A percentile compares a stretch with the other conserved stretches of the same genome.
Evolutionary conservation across 1,140 invertebrate genomes (phyloP).

Genomic region (Hetaerina americana): DNA sequence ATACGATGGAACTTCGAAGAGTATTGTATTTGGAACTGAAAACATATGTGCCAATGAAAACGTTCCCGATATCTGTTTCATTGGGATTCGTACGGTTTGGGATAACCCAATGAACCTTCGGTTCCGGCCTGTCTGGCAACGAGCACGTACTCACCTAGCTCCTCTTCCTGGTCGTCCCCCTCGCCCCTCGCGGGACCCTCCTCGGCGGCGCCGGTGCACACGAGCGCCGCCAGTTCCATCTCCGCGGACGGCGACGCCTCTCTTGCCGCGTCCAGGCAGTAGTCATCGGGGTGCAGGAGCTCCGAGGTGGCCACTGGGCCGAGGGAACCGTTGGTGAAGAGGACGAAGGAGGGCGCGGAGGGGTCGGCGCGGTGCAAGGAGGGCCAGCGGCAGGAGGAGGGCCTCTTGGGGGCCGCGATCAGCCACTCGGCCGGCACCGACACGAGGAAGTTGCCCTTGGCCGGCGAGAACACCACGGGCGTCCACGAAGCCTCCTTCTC

Average conservation of each 20-base stretch:
- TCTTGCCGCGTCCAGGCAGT: conserved; percentile 10
- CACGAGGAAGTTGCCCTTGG: conserved; percentile 20
- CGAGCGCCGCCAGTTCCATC: not conserved
- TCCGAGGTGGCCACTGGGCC: conserved; percentile 27
- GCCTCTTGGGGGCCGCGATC: conserved; percentile 24
- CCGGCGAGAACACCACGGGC: conserved; percentile 34
- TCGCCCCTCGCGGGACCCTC: not conserved
- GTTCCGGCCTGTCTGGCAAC: too few species aligned
- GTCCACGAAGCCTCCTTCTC: not conserved
- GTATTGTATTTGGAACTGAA: too few species aligned
- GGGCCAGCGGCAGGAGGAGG: conserved; percentile 23
- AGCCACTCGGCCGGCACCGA: conserved; percentile 34
- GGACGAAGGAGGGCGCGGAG: conserved; percentile 26
- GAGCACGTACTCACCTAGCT: too few species aligned
- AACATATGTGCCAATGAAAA: too few species aligned
- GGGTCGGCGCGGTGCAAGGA: conserved; percentile 22
- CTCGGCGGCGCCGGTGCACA: not conserved
- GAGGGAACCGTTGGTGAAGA: conserved; percentile 42
- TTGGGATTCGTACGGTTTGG: too few species aligned
- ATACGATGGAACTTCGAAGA: too few species aligned
- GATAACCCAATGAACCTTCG: too few species aligned
- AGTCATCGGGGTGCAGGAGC: conserved; percentile 20
- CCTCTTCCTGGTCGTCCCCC: not conserved
- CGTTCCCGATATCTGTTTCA: too few species aligned
- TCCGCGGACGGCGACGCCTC: not conserved